These are phyloP conservation scores for Micrastur ruficollis DNA, from an alignment of 2,797 vertebrate species.

Conservation along the genomic window DNA sequence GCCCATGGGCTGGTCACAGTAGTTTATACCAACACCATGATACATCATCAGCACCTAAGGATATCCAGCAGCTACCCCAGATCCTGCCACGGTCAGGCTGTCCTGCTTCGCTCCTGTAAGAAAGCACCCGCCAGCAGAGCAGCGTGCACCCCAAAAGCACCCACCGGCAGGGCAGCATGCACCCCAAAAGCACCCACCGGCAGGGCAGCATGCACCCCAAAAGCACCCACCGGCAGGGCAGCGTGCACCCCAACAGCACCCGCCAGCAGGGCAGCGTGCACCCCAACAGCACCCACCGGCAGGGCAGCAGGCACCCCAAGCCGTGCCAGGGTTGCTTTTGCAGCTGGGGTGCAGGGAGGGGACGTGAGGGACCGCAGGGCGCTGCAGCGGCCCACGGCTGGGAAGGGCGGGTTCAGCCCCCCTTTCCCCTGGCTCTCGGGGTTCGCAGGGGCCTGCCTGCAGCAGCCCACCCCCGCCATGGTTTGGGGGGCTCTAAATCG, in stretches of 20 bases:
- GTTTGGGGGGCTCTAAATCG: background rate
- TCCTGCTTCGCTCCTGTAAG: background rate
- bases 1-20: fast-evolving
- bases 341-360: background rate
- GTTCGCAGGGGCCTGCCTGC: background rate
- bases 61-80: background rate
- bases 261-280: too few species aligned
- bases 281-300: too few species aligned
- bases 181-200: too few species aligned
- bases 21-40: fast-evolving
- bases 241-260: too few species aligned
- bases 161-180: too few species aligned
- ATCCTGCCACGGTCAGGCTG: background rate
- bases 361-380: background rate
- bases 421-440: background rate
- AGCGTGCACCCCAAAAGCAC: too few species aligned
- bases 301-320: too few species aligned
- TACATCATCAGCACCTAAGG: background rate
- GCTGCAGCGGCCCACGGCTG: background rate
- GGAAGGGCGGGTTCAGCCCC: fast-evolving
- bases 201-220: too few species aligned
- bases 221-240: too few species aligned
- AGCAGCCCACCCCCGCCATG: background rate
- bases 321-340: background rate
- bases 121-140: background rate